Percentiles rank a stretch among this genome's conserved stretches.
Evolutionary conservation across 2,797 vertebrate species (phyloP).

Genomic region (Sebastes melanostomus): DNA sequence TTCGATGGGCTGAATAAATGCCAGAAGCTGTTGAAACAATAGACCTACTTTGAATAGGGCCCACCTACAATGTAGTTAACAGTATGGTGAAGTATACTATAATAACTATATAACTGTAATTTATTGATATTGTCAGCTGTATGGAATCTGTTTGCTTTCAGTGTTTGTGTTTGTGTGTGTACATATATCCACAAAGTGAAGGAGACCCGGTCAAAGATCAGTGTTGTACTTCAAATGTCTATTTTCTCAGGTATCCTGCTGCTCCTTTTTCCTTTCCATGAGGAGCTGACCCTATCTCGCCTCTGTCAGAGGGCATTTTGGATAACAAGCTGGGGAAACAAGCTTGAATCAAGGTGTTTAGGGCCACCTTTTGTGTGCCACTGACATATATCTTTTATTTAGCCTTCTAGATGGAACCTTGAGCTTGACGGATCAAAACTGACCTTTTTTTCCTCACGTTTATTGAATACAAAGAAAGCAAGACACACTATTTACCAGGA

Average conservation of each 20-base stretch:
- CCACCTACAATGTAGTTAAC: background rate
- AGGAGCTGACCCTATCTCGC: conserved; percentile 33
- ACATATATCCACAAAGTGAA: background rate
- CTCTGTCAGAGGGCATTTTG: conserved; percentile 49
- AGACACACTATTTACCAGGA: background rate
- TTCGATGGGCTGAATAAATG: background rate
- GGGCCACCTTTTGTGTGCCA: conserved; percentile 11
- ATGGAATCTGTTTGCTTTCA: background rate
- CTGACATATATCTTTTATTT: conserved; percentile 39
- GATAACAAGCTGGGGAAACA: conserved; percentile 59
- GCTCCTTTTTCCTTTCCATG: conserved; percentile 16
- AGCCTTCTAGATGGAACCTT: background rate
- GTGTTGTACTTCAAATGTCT: conserved; percentile 39
- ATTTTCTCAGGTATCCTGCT: conserved; percentile 22
- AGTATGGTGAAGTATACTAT: background rate
- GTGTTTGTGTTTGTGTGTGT: background rate
- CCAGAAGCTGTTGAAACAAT: background rate
- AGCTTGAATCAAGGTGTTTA: conserved; percentile 45
- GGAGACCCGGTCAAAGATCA: conserved; percentile 30
- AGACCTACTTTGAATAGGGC: background rate
- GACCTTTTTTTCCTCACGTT: background rate
- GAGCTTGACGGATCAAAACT: background rate
- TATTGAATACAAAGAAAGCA: conserved; percentile 9
- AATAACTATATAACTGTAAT: background rate
- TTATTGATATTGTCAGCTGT: background rate